Evolutionary conservation across 2,113 vertebrate genomes (phyloP).

Genomic region (Calonectris borealis): DNA sequence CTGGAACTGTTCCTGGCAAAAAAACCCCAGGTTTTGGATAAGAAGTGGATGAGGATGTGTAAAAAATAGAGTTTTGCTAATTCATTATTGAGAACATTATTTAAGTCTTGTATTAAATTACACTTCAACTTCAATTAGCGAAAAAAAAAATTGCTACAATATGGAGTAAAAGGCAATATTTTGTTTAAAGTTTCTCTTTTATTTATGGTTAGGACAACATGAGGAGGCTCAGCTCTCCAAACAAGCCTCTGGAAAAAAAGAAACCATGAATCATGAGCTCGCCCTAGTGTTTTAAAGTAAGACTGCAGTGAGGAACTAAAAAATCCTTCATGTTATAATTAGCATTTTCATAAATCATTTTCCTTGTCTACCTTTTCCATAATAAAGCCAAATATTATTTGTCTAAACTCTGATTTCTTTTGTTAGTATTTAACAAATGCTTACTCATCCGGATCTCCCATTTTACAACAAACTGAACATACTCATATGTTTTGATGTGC

Average conservation of each 20-base stretch:
- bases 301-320: not conserved
- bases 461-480: not conserved
- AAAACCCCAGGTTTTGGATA: not conserved
- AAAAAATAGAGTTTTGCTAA: not conserved
- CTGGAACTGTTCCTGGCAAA: not conserved
- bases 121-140: not conserved
- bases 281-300: constrained; percentile 11
- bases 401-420: not conserved
- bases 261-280: constrained; percentile 34
- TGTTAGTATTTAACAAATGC: not conserved
- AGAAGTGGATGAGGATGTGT: not conserved
- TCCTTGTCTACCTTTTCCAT: not conserved
- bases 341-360: not conserved
- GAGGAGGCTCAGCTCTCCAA: not conserved
- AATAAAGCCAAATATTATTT: not conserved
- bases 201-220: not conserved
- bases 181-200: not conserved
- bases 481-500: not conserved
- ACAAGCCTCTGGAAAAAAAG: not conserved
- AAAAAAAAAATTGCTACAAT: not conserved
- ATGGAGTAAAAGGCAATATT: not conserved
- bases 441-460: not conserved
- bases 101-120: not conserved
- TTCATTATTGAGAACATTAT: not conserved
- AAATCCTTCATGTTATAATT: not conserved